Conservation (phyloP, 92 coral and sea anemone genomes). For the Hydrozoanthus gracilis region DNA sequence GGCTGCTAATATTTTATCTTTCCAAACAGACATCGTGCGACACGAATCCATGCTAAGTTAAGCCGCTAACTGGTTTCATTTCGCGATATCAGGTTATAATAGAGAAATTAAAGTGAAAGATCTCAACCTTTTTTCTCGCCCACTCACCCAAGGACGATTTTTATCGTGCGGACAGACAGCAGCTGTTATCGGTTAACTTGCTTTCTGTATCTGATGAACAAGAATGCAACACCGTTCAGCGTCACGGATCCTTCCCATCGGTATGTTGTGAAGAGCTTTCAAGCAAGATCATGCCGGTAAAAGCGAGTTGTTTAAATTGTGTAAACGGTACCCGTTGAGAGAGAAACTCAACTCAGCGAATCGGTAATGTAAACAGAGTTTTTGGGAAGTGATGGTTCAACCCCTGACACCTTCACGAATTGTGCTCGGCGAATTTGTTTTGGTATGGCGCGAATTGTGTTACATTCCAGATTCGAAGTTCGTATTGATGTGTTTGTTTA, state of each 20-base stretch:
- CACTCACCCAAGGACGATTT: conserved; percentile 1
- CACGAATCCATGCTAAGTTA: not conserved
- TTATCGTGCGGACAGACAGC: not conserved
- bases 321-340: conserved; percentile 14
- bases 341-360: conserved; percentile 8
- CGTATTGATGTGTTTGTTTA: conserved; percentile 5
- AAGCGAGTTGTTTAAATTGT: conserved; percentile 19
- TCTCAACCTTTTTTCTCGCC: conserved; percentile 10
- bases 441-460: not conserved
- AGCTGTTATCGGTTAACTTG: conserved; percentile 28
- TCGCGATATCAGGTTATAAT: not conserved
- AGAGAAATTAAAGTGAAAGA: not conserved
- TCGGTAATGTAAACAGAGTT: conserved; percentile 12
- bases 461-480: not conserved
- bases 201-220: conserved; percentile 14
- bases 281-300: conserved; percentile 24
- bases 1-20: not conserved
- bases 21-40: not conserved
- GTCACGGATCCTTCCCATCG: conserved; percentile 31
- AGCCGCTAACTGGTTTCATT: not conserved
- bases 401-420: not conserved
- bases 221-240: conserved; percentile 1
- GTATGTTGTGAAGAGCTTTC: conserved; percentile 24
- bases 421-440: not conserved
- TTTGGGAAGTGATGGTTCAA: not conserved